phyloP scores from a whole-genome alignment of 2,888 invertebrate species.

The Pilophorus perplexus region DNA sequence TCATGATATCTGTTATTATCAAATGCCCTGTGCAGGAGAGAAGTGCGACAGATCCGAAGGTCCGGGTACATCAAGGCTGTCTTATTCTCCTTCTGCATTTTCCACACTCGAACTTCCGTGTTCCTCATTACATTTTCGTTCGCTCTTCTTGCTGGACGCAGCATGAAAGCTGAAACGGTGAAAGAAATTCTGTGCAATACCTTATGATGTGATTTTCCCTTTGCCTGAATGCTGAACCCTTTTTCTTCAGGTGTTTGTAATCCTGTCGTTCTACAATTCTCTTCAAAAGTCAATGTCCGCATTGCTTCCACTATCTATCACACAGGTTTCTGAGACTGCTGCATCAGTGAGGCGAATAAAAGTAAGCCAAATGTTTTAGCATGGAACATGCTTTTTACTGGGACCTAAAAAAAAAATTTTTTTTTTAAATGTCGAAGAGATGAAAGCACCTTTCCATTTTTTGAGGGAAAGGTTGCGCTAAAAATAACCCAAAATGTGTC shows the following conservation, averaged over 20 bases:
- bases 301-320: constrained; percentile 83
- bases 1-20: no score
- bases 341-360: constrained; percentile 72
- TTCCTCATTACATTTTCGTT: constrained; percentile 71
- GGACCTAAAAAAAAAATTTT: no score
- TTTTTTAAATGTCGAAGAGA: no score
- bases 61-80: constrained; percentile 67
- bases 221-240: not conserved
- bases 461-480: no score
- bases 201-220: no score
- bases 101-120: constrained; percentile 75
- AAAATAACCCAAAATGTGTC: no score
- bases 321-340: constrained; percentile 73
- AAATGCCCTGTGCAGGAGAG: constrained; percentile 64
- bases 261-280: constrained; percentile 84
- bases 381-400: no score
- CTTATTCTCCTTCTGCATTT: constrained; percentile 73
- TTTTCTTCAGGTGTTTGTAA: constrained; percentile 65
- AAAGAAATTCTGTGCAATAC: no score
- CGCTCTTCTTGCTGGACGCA: constrained; percentile 64
- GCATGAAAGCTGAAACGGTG: constrained; percentile 70
- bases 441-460: no score
- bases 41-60: constrained; percentile 67
- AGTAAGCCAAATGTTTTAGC: constrained; percentile 47
- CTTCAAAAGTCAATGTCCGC: constrained; percentile 81